phyloP scores from a whole-genome alignment of 2,888 invertebrate species.

The Protophormia terraenovae region DNA sequence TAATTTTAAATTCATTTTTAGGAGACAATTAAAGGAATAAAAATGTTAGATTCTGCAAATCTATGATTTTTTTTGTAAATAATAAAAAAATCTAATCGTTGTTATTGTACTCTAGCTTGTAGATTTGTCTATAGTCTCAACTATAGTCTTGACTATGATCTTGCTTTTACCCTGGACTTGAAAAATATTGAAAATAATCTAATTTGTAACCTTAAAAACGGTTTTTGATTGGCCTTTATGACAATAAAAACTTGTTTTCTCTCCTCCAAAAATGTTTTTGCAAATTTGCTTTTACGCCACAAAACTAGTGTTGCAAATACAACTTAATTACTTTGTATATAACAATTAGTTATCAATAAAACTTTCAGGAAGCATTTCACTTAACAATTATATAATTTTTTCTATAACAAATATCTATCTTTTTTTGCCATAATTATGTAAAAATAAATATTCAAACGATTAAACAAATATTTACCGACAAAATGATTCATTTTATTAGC shows the following conservation, averaged over 20 bases:
- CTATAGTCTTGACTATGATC: too few species aligned
- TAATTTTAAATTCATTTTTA: too few species aligned
- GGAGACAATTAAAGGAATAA: neutral
- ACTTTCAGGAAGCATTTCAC: slow-evolving; percentile 2
- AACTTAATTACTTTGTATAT: slow-evolving; percentile 5
- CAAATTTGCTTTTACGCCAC: neutral
- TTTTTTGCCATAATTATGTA: slow-evolving; percentile 14
- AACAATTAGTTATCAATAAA: slow-evolving; percentile 6
- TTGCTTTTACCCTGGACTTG: too few species aligned
- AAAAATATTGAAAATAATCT: too few species aligned
- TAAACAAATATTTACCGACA: slow-evolving; percentile 15
- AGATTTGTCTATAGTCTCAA: too few species aligned
- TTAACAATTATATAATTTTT: neutral
- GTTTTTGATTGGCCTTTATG: too few species aligned
- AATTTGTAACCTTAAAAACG: too few species aligned
- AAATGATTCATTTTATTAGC: slow-evolving; percentile 22
- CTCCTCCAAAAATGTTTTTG: neutral
- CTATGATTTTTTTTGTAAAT: too few species aligned
- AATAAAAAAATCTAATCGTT: too few species aligned
- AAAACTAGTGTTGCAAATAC: neutral
- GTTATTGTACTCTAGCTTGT: too few species aligned
- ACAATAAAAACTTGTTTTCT: neutral
- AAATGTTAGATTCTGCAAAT: too few species aligned
- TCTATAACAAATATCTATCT: neutral
- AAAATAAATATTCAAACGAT: slow-evolving; percentile 13